Evolutionary conservation across 2,113 vertebrate species (phyloP).

Genomic region (Sinosuthora webbiana): DNA sequence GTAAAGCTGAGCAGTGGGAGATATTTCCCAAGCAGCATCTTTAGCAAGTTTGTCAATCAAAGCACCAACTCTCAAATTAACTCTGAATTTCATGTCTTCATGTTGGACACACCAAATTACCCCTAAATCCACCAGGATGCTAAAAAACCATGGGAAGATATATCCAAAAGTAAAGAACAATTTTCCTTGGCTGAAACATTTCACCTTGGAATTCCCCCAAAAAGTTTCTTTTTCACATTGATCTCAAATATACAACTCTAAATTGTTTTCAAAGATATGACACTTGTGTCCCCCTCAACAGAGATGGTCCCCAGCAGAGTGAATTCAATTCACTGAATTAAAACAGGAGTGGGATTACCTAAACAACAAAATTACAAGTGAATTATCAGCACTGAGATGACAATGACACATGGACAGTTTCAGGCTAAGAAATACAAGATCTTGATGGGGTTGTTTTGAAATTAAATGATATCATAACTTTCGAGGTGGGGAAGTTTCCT

Average conservation of each 20-base stretch:
- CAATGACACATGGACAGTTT: neutral
- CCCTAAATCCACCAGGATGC: neutral
- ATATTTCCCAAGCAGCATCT: neutral
- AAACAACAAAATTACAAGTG: neutral
- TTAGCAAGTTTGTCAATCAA: neutral
- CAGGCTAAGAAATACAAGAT: neutral
- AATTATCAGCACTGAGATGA: neutral
- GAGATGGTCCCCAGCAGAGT: neutral
- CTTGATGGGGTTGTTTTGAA: conserved; percentile 1
- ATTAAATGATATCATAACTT: conserved; percentile 1
- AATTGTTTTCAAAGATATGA: neutral
- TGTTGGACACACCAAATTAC: neutral
- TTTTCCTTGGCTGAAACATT: neutral
- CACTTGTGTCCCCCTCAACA: neutral
- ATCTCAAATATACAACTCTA: neutral
- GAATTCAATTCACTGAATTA: neutral
- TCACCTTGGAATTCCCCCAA: neutral
- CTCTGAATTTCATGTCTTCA: neutral
- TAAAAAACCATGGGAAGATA: neutral
- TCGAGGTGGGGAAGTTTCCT: neutral
- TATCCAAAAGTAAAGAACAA: neutral
- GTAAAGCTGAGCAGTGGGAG: neutral
- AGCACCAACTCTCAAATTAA: neutral
- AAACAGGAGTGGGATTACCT: neutral
- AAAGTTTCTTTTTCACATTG: neutral